Evolutionary conservation across 1,140 invertebrate species (phyloP).

Genomic region (Atopsyche davidsoni): DNA sequence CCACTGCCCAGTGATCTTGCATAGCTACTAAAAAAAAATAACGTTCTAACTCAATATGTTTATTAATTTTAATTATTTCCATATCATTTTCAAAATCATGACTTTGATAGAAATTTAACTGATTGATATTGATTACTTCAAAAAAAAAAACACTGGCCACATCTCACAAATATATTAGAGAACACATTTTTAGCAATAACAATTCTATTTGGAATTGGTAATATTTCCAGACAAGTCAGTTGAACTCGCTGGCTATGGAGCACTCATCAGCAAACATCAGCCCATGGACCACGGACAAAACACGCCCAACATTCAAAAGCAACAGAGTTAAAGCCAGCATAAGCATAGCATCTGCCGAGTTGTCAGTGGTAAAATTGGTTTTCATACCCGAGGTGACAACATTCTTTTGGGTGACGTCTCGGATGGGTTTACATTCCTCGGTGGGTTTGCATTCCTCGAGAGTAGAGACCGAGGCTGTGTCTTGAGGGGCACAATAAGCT

Average conservation of each 20-base stretch:
- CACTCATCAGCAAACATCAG: conserved; percentile 1
- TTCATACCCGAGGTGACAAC: conserved; percentile 20
- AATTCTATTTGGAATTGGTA: neutral
- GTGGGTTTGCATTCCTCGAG: conserved; percentile 3
- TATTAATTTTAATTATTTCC: no score
- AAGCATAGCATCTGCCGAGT: conserved; percentile 1
- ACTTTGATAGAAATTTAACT: no score
- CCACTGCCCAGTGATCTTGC: no score
- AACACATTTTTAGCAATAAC: neutral
- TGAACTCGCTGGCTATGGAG: neutral
- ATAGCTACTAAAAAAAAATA: no score
- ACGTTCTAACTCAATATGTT: no score
- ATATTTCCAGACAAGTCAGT: neutral
- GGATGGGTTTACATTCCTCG: conserved; percentile 17
- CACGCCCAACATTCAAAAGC: conserved; percentile 20
- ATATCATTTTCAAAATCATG: no score
- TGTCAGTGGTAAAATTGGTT: conserved; percentile 4
- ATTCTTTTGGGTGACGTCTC: conserved; percentile 26
- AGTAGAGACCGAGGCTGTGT: conserved; percentile 32
- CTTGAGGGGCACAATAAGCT: conserved; percentile 41
- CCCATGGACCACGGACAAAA: conserved; percentile 14
- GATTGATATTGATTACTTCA: no score
- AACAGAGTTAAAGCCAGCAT: conserved; percentile 15
- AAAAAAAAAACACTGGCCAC: no score
- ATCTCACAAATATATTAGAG: neutral